These are phyloP conservation scores for Ptilodon capucinus DNA, from an alignment of 2,888 invertebrate species.

Conservation along the genomic window DNA sequence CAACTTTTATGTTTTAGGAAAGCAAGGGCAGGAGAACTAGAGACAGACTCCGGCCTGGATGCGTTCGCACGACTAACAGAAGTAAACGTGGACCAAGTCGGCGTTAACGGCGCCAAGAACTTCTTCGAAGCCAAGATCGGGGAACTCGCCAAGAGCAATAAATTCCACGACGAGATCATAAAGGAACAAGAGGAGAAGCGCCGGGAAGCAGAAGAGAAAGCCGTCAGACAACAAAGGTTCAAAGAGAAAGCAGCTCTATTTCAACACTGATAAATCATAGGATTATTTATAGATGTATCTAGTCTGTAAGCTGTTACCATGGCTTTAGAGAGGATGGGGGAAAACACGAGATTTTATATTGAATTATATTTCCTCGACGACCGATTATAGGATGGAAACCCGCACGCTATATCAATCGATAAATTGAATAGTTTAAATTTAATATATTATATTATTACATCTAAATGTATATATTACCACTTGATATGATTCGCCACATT, in stretches of 20 bases:
- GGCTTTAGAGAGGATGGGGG: conserved; percentile 37
- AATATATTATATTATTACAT: no score
- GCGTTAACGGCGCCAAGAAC: conserved; percentile 96
- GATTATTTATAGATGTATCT: conserved; percentile 53
- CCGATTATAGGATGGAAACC: background rate
- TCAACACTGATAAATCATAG: conserved; percentile 56
- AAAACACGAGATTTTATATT: background rate
- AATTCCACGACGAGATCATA: conserved; percentile 96
- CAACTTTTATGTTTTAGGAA: conserved; percentile 81
- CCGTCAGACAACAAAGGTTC: conserved; percentile 90
- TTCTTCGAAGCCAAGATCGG: conserved; percentile 99
- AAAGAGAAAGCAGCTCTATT: conserved; percentile 95
- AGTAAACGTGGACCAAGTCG: conserved; percentile 96
- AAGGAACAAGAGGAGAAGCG: conserved; percentile 95
- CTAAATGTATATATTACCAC: no score
- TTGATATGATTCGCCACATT: no score
- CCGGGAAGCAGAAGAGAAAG: conserved; percentile 91
- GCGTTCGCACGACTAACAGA: conserved; percentile 94
- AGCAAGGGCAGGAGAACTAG: conserved; percentile 95
- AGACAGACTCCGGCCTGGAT: conserved; percentile 92
- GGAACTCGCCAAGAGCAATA: conserved; percentile 90
- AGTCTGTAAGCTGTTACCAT: conserved; percentile 80
- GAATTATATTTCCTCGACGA: background rate
- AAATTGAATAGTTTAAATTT: background rate
- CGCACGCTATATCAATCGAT: background rate